Percentiles rank a stretch among this genome's conserved stretches.
phyloP scores from a whole-genome alignment of 1,140 invertebrate species.

The Helicoverpa armigera region DNA sequence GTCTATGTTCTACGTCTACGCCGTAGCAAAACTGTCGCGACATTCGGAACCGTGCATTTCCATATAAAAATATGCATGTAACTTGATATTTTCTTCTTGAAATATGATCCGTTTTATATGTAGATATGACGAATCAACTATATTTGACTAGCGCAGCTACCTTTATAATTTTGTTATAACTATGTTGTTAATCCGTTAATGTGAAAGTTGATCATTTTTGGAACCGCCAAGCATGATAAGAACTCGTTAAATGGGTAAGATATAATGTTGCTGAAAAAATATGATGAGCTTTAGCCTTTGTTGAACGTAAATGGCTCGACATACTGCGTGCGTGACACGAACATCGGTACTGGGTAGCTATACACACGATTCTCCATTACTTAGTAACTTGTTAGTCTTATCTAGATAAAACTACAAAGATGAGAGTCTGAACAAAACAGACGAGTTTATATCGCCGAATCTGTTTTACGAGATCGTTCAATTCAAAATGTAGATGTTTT shows the following conservation, averaged over 20 bases:
- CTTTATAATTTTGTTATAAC: too few relatives aligned
- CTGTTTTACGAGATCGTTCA: constrained; percentile 11
- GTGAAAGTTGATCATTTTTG: too few relatives aligned
- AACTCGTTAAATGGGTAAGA: not conserved
- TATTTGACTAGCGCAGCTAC: too few relatives aligned
- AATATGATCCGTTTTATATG: too few relatives aligned
- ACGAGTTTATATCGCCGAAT: constrained; percentile 3
- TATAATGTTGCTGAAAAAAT: not conserved
- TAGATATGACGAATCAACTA: too few relatives aligned
- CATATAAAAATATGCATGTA: constrained; percentile 5
- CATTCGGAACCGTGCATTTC: constrained; percentile 4
- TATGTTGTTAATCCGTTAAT: too few relatives aligned
- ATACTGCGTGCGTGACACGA: constrained; percentile 29
- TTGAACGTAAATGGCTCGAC: constrained; percentile 8
- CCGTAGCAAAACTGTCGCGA: not conserved
- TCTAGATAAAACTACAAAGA: constrained; percentile 20
- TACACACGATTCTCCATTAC: constrained; percentile 16
- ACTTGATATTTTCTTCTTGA: constrained; percentile 12
- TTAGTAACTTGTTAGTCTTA: constrained; percentile 30
- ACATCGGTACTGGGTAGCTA: not conserved
- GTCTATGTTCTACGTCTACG: not conserved
- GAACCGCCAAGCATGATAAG: not conserved
- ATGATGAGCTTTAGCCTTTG: constrained; percentile 7
- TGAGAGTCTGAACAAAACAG: constrained; percentile 10
- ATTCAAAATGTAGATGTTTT: constrained; percentile 35